phyloP scores from a whole-genome alignment of 2,888 invertebrate genomes.

The Melanophora roralis region DNA sequence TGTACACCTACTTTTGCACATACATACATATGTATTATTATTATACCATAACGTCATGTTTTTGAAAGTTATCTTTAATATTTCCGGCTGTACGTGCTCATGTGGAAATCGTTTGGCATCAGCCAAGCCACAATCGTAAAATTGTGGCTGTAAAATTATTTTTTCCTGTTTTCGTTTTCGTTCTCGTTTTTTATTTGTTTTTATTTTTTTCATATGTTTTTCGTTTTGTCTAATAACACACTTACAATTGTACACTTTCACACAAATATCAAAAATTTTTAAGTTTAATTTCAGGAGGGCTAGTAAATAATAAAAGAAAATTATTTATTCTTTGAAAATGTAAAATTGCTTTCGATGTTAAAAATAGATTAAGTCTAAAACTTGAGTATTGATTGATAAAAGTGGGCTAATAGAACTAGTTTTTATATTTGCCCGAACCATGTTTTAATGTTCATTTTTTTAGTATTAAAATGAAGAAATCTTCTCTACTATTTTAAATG shows the following conservation, averaged over 20 bases:
- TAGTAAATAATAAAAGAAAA: constrained; percentile 44
- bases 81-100: constrained; percentile 64
- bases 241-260: constrained; percentile 11
- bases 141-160: constrained; percentile 55
- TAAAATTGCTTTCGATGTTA: background rate
- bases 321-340: constrained; percentile 46
- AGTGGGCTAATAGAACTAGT: background rate
- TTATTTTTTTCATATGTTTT: too few species aligned
- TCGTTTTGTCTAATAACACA: constrained; percentile 32
- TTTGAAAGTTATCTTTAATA: constrained; percentile 62
- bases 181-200: background rate
- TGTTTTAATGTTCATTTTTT: too few species aligned
- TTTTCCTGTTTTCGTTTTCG: constrained; percentile 9
- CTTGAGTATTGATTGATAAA: constrained; percentile 16
- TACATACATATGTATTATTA: constrained; percentile 27
- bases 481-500: too few species aligned
- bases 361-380: constrained; percentile 39
- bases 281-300: constrained; percentile 4
- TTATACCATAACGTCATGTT: constrained; percentile 59
- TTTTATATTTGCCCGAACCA: too few species aligned
- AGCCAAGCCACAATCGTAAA: constrained; percentile 59
- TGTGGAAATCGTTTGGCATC: constrained; percentile 62
- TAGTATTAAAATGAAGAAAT: too few species aligned
- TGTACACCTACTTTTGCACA: background rate
- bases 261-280: background rate